Evolutionary conservation across 2,113 vertebrate genomes (phyloP).

Genomic region (Ctenodactylus gundi): DNA sequence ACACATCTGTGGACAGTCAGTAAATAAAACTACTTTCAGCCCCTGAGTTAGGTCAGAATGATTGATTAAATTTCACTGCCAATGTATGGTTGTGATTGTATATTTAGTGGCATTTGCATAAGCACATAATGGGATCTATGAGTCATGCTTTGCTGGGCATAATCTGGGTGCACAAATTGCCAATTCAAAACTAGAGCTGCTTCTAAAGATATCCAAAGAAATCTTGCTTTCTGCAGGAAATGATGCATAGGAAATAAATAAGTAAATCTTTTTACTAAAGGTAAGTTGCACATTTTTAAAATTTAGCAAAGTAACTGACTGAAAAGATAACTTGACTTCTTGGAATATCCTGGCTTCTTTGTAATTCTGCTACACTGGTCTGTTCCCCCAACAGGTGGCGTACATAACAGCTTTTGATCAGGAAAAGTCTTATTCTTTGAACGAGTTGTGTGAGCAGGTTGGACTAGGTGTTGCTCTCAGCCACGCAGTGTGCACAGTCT

Average conservation of each 20-base stretch:
- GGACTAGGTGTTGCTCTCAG: neutral
- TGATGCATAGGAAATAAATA: constrained; percentile 53
- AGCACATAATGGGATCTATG: constrained; percentile 77
- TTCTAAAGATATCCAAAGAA: constrained; percentile 46
- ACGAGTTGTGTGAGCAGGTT: neutral
- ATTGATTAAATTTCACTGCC: constrained; percentile 83
- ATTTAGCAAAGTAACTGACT: neutral
- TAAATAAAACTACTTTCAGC: constrained; percentile 75
- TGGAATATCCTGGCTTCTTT: neutral
- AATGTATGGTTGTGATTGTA: constrained; percentile 81
- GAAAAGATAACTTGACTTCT: neutral
- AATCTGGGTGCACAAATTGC: constrained; percentile 74
- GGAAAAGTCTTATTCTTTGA: neutral
- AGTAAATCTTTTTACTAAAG: neutral
- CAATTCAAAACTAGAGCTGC: constrained; percentile 63
- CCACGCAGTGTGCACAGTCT: neutral
- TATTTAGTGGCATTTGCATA: constrained; percentile 83
- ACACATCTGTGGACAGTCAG: constrained; percentile 71
- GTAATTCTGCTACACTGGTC: neutral
- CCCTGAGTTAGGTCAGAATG: constrained; percentile 74
- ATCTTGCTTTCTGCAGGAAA: constrained; percentile 54
- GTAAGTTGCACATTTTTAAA: neutral
- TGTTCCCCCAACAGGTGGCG: neutral
- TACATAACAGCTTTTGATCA: neutral
- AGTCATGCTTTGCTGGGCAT: constrained; percentile 77